Conservation (phyloP, 1,140 invertebrate species). For the Amyelois transitella region DNA sequence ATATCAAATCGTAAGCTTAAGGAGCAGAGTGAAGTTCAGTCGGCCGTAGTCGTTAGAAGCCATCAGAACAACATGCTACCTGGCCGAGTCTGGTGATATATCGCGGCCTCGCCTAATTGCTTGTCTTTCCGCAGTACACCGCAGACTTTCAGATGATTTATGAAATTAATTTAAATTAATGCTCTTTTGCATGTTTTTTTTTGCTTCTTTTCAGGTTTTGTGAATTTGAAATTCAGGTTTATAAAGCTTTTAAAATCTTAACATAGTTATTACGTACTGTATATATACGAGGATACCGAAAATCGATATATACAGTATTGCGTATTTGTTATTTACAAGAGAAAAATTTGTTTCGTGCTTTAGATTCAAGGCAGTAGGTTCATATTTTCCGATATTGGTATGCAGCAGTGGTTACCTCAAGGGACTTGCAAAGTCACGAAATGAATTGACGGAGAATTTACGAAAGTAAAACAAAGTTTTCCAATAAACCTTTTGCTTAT, state of each 20-base stretch:
- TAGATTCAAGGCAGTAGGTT: not conserved
- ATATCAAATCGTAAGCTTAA: not conserved
- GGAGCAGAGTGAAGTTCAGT: conserved; percentile 4
- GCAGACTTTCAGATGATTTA: conserved; percentile 3
- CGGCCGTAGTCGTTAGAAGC: conserved; percentile 9
- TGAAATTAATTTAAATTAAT: not conserved
- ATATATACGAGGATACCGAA: too few species aligned
- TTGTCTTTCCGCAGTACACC: conserved; percentile 18
- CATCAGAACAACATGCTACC: conserved; percentile 34
- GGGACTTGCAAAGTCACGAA: not conserved
- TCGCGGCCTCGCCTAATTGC: conserved; percentile 35
- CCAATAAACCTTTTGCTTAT: too few species aligned
- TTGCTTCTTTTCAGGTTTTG: too few species aligned
- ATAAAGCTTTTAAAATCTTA: too few species aligned
- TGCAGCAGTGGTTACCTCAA: not conserved
- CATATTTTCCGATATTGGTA: not conserved
- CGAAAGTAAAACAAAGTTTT: not conserved
- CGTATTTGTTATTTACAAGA: not conserved
- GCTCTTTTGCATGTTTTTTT: not conserved
- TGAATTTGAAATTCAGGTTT: too few species aligned
- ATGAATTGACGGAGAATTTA: not conserved
- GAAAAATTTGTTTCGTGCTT: not conserved
- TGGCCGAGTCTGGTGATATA: conserved; percentile 35
- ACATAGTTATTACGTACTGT: too few species aligned
- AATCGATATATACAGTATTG: not conserved